Conservation (phyloP, 2,888 invertebrate species). For the Cylloceria caligata region DNA sequence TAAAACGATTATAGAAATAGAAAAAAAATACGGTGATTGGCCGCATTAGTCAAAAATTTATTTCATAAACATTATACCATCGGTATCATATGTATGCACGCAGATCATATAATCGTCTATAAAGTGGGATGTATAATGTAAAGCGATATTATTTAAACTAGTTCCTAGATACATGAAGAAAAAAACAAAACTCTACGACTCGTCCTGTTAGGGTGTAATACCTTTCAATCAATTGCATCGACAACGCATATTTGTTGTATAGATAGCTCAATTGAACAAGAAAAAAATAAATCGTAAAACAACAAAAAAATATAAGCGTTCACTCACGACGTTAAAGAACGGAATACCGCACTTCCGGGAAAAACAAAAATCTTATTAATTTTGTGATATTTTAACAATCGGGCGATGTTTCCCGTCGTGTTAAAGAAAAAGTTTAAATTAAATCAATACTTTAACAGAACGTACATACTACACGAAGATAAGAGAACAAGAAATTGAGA, state of each 20-base stretch:
- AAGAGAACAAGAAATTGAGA: conserved; percentile 14
- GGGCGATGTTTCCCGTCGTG: conserved; percentile 42
- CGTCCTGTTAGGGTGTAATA: conserved; percentile 49
- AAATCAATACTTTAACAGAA: conserved; percentile 17
- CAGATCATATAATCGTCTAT: conserved; percentile 59
- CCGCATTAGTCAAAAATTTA: conserved; percentile 54
- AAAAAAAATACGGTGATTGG: conserved; percentile 13
- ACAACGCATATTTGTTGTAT: conserved; percentile 52
- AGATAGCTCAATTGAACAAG: conserved; percentile 40
- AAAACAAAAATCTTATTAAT: conserved; percentile 51
- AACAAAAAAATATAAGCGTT: conserved; percentile 14
- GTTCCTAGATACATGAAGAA: conserved; percentile 52
- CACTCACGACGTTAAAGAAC: conserved; percentile 21
- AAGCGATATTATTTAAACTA: conserved; percentile 59
- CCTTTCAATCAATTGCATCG: conserved; percentile 50
- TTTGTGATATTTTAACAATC: conserved; percentile 65
- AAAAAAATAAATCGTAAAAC: conserved; percentile 1
- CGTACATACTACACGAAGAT: conserved; percentile 14
- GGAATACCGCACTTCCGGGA: conserved; percentile 15
- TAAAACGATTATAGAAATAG: background rate
- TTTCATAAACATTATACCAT: conserved; percentile 43
- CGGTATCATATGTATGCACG: conserved; percentile 40
- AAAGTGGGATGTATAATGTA: conserved; percentile 54
- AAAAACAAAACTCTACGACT: conserved; percentile 38
- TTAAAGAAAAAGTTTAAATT: conserved; percentile 20